These are phyloP conservation scores for Alosa alosa DNA, from an alignment of 2,113 vertebrate species.

Conservation along the genomic window DNA sequence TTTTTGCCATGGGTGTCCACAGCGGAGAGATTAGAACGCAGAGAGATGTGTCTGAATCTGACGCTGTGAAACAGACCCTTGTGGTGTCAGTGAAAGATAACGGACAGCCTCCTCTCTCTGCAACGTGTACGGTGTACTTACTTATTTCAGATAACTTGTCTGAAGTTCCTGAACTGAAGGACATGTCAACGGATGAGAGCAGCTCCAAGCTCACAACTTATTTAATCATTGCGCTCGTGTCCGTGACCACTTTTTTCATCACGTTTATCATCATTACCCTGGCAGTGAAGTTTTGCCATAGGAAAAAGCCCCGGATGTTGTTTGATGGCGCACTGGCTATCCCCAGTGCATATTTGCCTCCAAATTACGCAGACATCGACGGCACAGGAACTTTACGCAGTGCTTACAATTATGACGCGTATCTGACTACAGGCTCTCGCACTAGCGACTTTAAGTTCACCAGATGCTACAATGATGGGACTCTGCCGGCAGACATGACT, in stretches of 20 bases:
- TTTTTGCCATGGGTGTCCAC: conserved; percentile 42
- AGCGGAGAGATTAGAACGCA: conserved; percentile 43
- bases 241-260: conserved; percentile 25
- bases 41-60: conserved; percentile 33
- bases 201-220: conserved; percentile 50
- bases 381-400: conserved; percentile 16
- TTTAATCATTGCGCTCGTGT: conserved; percentile 38
- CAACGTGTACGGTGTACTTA: conserved; percentile 41
- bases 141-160: conserved; percentile 65
- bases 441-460: conserved; percentile 39
- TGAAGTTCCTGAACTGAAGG: conserved; percentile 62
- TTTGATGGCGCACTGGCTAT: conserved; percentile 23
- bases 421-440: conserved; percentile 33
- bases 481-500: conserved; percentile 25
- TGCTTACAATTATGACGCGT: conserved; percentile 42
- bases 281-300: background rate
- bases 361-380: conserved; percentile 22
- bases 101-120: background rate
- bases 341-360: conserved; percentile 27
- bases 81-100: conserved; percentile 33
- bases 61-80: conserved; percentile 52
- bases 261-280: background rate
- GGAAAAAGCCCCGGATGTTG: conserved; percentile 14
- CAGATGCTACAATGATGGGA: conserved; percentile 34
- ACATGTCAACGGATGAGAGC: background rate